Percentiles rank a stretch among this genome's conserved stretches.
Conservation (phyloP, 2,797 vertebrate species). For the Tinamus major region DNA sequence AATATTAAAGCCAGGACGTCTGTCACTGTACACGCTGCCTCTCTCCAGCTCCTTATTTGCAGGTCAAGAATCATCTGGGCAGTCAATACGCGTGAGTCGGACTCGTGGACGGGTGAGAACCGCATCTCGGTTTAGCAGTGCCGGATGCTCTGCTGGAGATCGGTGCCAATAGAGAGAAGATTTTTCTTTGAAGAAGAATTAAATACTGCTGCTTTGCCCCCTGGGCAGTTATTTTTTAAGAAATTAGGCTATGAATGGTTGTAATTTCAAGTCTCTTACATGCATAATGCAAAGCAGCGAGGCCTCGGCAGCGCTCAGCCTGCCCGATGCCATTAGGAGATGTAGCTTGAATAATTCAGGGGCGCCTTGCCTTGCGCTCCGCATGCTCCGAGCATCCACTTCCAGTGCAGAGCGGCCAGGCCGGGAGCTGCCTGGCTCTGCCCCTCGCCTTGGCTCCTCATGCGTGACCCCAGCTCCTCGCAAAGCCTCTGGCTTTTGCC, state of each 20-base stretch:
- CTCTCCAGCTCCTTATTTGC: background rate
- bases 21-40: background rate
- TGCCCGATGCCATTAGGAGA: slow-evolving; percentile 38
- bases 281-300: background rate
- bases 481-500: background rate
- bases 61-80: background rate
- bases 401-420: background rate
- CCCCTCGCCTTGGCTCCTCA: background rate
- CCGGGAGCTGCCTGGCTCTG: fast-evolving
- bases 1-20: background rate
- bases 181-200: background rate
- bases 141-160: background rate
- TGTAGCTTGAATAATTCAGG: slow-evolving; percentile 63
- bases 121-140: background rate
- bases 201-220: background rate
- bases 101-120: background rate
- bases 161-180: background rate
- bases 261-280: background rate
- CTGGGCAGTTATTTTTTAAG: background rate
- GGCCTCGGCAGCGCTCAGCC: slow-evolving; percentile 28
- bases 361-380: slow-evolving; percentile 19
- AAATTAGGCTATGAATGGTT: background rate
- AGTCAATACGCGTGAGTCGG: background rate
- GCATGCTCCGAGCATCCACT: background rate
- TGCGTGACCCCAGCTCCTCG: background rate